Evolutionary conservation across 2,113 vertebrate genomes (phyloP).

Genomic region (Mirounga angustirostris): DNA sequence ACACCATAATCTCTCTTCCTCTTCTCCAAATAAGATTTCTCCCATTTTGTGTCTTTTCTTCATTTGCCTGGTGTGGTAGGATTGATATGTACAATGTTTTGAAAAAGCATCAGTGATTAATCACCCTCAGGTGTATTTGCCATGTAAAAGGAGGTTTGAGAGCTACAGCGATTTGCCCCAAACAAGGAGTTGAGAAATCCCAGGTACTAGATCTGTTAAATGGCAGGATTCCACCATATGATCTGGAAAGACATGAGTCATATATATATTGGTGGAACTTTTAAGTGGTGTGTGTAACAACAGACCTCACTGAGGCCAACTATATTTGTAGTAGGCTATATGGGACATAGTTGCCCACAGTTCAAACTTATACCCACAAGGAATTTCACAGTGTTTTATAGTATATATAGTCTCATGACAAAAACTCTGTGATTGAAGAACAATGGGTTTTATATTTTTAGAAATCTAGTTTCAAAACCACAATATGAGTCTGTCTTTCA

Average conservation of each 20-base stretch:
- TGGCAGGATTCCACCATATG: neutral
- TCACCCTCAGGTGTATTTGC: neutral
- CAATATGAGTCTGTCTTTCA: neutral
- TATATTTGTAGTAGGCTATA: neutral
- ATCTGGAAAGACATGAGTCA: neutral
- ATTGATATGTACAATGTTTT: neutral
- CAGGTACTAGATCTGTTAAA: neutral
- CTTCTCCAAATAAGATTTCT: neutral
- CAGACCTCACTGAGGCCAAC: neutral
- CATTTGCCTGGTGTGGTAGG: neutral
- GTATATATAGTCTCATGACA: neutral
- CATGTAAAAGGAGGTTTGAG: neutral
- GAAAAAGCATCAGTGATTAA: conserved; percentile 22
- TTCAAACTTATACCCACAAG: neutral
- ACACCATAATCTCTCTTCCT: neutral
- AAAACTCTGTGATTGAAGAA: neutral
- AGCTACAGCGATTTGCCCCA: neutral
- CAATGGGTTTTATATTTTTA: neutral
- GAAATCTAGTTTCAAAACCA: neutral
- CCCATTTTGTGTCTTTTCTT: neutral
- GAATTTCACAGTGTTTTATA: neutral
- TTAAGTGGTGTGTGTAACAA: neutral
- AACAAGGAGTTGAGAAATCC: conserved; percentile 3
- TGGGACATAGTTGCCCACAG: neutral
- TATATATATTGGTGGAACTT: neutral